Evolutionary conservation across 2,113 vertebrate genomes (phyloP).

Genomic region (Hystrix cristata): DNA sequence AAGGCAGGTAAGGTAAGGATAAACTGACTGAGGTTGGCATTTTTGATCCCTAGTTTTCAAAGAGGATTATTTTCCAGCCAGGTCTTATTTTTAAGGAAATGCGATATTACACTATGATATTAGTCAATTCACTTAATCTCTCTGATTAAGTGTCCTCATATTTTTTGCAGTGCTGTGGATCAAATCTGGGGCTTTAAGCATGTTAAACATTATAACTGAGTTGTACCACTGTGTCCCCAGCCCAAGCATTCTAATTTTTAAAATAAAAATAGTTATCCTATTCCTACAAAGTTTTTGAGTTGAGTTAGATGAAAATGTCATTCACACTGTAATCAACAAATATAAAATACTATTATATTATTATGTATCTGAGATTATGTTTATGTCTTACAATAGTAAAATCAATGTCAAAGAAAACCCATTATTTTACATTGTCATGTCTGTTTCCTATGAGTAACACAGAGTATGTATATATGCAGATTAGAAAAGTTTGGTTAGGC

Average conservation of each 20-base stretch:
- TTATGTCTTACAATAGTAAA: background rate
- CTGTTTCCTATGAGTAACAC: background rate
- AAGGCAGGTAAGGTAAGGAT: no score
- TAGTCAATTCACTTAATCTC: background rate
- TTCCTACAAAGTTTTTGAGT: background rate
- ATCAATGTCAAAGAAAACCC: background rate
- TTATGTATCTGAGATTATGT: background rate
- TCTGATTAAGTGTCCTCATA: background rate
- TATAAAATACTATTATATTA: background rate
- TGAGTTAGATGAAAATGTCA: slow-evolving; percentile 29
- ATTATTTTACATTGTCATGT: background rate
- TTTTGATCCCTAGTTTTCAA: no score
- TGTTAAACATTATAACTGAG: no score
- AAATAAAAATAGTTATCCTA: background rate
- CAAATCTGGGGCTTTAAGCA: no score
- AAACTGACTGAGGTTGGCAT: no score
- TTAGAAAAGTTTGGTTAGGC: background rate
- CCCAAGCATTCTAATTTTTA: background rate
- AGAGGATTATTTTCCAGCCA: no score
- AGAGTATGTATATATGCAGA: background rate
- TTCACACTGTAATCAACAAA: background rate
- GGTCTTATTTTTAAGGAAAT: no score
- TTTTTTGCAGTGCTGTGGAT: background rate
- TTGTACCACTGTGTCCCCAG: background rate
- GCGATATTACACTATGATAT: background rate